Base-by-base conservation (phyloP, 2,113 vertebrate genomes). In the Labeo catla region DNA sequence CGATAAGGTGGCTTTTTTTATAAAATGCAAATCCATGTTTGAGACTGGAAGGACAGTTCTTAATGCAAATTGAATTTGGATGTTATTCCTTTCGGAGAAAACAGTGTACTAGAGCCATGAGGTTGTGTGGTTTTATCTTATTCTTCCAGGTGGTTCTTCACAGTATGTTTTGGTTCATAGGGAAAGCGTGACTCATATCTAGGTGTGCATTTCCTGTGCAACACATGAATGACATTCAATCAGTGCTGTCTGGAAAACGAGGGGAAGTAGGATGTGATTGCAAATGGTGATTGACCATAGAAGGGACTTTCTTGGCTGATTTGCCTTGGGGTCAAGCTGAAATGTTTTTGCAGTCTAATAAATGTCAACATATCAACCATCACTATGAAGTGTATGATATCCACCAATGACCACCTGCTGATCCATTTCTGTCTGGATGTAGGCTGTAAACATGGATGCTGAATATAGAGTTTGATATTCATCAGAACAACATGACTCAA, bases 171-270 rank as follows among this genome's bases (percentile, higher is more conserved):
- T 28, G 16, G 52, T 39, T 81, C 39, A 66, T 13, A 85, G 47
- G 34, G 76, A 1, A 79, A 79, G 47, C 11, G 54, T 90, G 83
- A 88, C 87, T 88, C 83, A 90, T 45, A 21, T 63, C 63, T 74
- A 85, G 36, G 45, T 82, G 78, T 77, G 59, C 52, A 28, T 81
- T 66, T 81, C n/a, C 23, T 23, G n/a, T 54, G 39, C 13, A 43
- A 84, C 49, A 84, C 21, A 43, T 63, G 4, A 59, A 45, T 45
- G 9, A n/a, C 45, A 82, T 82, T 68, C 15, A 28, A 8, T 70
- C 28, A 23, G 63, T 12, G 13, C 15, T 70, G 15, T 70, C 47
- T 50, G 45, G 63, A 15, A 68, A 36, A 52, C 63, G 5, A 19
- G n/a, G 23, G 5, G 11, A 59, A 79, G 8, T 8, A 39, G 8